Base-by-base conservation (phyloP, 2,797 vertebrate genomes). In the Dendrocincla fuliginosa region DNA sequence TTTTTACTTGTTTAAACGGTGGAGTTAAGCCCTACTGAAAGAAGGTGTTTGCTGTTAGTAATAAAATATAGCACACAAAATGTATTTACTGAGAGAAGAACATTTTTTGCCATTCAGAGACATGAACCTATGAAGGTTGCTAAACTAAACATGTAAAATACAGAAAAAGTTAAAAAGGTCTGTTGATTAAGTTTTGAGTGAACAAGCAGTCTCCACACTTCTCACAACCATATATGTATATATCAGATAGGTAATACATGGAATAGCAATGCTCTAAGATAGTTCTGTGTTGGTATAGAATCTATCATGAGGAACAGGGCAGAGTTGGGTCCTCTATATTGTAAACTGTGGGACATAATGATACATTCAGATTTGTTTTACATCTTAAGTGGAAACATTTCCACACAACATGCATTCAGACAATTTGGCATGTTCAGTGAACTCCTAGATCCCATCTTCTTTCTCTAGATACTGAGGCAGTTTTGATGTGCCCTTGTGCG, bases 381-480 rank as follows among this genome's bases (percentile, higher is more conserved):
- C 15, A 39, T 30, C 79, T 57, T 83, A 91, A 94, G 91, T 47
- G 81, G 85, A 57, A 93, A 89, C 73, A 79, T 71, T 87, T 56
- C 23, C 33, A 55, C 10, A 56, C 76, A 76, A 44, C 63, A 74
- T 73, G 49, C 37, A 24, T 49, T 70, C 67, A 63, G 53, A 65
- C n/a, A 67, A 30, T 57, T 77, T 82, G 55, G 59, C n/a, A 47
- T 67, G 33, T 53, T 69, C 59, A 39, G 15, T 68, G 56, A 88
- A 73, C 79, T 46, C 74, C 9, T 5, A 73, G 32, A 76, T 67
- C 46, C 47, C n/a, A 59, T 61, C 73, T 84, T 88, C 71, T 81
- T 84, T 57, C 74, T 82, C 79, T 61, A 59, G 63, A 73, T 42
- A 69, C 46, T 20, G 24, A 92, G 61, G 69, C 22, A 70, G 69